A percentile compares a stretch with the other conserved stretches of the same genome.
Conservation (phyloP, 2,888 invertebrate genomes). For the Cepaea hortensis region DNA sequence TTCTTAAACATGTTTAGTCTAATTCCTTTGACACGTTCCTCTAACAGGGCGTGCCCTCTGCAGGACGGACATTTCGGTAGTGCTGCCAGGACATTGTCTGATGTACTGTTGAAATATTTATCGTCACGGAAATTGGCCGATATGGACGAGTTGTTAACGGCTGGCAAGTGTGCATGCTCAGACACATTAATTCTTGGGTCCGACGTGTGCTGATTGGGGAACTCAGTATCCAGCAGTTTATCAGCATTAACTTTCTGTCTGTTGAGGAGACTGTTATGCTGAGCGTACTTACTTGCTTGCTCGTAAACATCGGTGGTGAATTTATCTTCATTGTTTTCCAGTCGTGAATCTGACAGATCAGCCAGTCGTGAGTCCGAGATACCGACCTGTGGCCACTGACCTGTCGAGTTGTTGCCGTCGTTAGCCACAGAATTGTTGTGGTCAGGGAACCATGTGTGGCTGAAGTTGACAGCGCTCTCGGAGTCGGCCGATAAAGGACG, state of each 20-base stretch:
- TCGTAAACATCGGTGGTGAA: too few species aligned
- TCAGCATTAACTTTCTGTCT: not conserved
- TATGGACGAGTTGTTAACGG: not conserved
- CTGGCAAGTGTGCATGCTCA: not conserved
- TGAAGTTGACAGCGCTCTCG: not conserved
- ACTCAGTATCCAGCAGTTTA: not conserved
- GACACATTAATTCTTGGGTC: not conserved
- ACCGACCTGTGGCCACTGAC: not conserved
- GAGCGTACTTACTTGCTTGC: not conserved
- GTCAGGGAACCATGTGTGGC: too few species aligned
- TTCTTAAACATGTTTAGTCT: conserved; percentile 7
- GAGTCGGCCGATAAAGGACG: too few species aligned
- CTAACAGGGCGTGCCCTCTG: not conserved
- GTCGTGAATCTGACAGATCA: not conserved
- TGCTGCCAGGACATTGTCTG: not conserved
- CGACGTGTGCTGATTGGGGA: not conserved
- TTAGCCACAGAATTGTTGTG: not conserved
- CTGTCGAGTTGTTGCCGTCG: not conserved
- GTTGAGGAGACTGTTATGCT: not conserved
- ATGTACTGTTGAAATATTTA: not conserved
- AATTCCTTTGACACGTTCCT: conserved; percentile 5
- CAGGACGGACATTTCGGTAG: not conserved
- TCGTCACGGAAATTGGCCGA: not conserved
- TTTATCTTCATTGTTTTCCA: not conserved
- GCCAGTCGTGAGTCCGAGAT: not conserved